A percentile compares a stretch with the other conserved stretches of the same genome.
These are phyloP conservation scores for Vanacampus margaritifer DNA, from an alignment of 2,113 vertebrate species.

Conservation along the genomic window DNA sequence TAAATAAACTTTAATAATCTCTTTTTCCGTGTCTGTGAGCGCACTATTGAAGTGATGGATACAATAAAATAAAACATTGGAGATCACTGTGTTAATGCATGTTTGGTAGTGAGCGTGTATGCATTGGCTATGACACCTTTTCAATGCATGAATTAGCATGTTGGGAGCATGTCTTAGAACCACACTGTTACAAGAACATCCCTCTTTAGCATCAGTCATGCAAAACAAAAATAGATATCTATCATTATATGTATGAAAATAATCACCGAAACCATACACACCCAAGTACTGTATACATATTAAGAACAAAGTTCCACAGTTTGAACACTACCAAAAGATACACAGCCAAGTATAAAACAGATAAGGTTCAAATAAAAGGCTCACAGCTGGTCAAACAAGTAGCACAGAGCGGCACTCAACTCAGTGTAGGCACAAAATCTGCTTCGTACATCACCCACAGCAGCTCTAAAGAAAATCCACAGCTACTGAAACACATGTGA, in stretches of 20 bases:
- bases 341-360: conserved; percentile 51
- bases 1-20: conserved; percentile 29
- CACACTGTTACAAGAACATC: conserved; percentile 50
- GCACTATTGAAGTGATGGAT: not conserved
- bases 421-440: conserved; percentile 83
- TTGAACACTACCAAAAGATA: conserved; percentile 63
- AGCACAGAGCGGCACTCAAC: conserved; percentile 80
- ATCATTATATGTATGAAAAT: conserved; percentile 65
- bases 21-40: conserved; percentile 16
- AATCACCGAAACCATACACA: conserved; percentile 73
- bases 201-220: conserved; percentile 77
- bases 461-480: conserved; percentile 80
- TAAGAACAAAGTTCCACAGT: conserved; percentile 68
- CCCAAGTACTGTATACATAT: conserved; percentile 63
- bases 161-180: conserved; percentile 48
- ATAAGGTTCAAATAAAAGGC: conserved; percentile 34
- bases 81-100: conserved; percentile 19
- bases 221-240: conserved; percentile 73
- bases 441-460: conserved; percentile 81
- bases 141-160: conserved; percentile 54
- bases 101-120: conserved; percentile 33
- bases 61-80: not conserved
- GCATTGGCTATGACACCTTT: conserved; percentile 53
- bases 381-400: conserved; percentile 38
- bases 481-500: conserved; percentile 82